Base-by-base conservation (phyloP, 2,888 invertebrate genomes). In the Drosophila austrosaltans region DNA sequence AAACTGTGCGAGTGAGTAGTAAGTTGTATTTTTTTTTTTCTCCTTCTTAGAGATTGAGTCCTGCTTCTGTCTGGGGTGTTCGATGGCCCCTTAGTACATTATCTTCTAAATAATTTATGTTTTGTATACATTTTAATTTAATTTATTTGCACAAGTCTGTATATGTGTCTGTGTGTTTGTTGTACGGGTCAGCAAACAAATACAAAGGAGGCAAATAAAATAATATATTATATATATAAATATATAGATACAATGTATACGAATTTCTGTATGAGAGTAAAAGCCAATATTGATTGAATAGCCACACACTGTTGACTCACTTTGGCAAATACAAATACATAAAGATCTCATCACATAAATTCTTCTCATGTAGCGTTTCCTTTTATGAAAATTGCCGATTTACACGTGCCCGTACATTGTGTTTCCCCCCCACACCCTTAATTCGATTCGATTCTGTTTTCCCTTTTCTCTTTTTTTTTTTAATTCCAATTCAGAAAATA, bases 41-140 rank as follows among this genome's bases (percentile, higher is more conserved):
- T 48, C 48, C 25, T 48, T 12, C 22, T 10, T 25, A 36, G 3
- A 36, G 25, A 42, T 44, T 57, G 48, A 44, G 36, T 57, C 59
- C 22, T 25, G 10, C 36, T 8, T 48, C 10, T 48, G 48, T 7
- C 20, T 48, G 48, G 48, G 48, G 25, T 48, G 48, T 48, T 48
- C 48, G 48, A 48, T 48, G 48, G 48, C 48, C 39, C 72, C 71
- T 59, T 61, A 85, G 83, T 85, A 82, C 82, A 85, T 87, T 85
- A 85, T 87, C 87, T 87, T 16, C 87, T 85, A 87, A 85, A 85
- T 87, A 85, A 85, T 87, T 85, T 87, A 84, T 84, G 83, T 83
- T 48, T 84, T 83, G 83, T 82, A 82, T 82, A 85, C 86, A 85
- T 85, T 87, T 87, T 85, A 85, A 85, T 85, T 85, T 85, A 81